Percentiles rank a stretch among this genome's conserved stretches.
phyloP scores from a whole-genome alignment of 2,888 invertebrate species.

The Tolmerus cingulatus region DNA sequence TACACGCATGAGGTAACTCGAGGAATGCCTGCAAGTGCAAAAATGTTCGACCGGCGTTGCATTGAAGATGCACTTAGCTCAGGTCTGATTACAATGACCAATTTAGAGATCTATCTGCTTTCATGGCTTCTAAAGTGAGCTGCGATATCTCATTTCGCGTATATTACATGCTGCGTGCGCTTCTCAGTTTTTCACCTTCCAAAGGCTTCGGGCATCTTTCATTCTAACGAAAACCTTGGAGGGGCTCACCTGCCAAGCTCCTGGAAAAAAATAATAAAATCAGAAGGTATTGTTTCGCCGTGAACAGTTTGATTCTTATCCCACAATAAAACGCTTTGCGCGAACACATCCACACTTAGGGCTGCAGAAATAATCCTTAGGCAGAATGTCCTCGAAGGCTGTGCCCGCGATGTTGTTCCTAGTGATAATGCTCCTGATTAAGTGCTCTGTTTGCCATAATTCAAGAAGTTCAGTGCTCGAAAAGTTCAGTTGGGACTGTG shows the following conservation, averaged over 20 bases:
- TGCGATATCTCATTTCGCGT: constrained; percentile 16
- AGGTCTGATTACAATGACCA: constrained; percentile 51
- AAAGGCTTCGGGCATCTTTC: constrained; percentile 31
- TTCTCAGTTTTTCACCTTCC: neutral
- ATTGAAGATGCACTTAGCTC: constrained; percentile 36
- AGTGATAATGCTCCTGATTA: neutral
- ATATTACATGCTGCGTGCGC: constrained; percentile 9
- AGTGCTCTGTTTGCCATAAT: neutral
- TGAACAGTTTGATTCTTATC: constrained; percentile 61
- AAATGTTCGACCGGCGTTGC: neutral
- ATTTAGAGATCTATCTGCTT: constrained; percentile 51
- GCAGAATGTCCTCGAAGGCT: constrained; percentile 1
- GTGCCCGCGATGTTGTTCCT: neutral
- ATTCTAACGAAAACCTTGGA: constrained; percentile 43
- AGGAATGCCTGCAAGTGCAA: constrained; percentile 24
- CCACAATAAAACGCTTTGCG: constrained; percentile 43
- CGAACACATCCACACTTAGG: neutral
- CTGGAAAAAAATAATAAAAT: constrained; percentile 60
- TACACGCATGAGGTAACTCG: neutral
- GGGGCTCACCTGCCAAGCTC: constrained; percentile 16
- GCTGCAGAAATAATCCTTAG: neutral
- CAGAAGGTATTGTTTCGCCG: constrained; percentile 58
- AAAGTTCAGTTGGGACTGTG: constrained; percentile 65
- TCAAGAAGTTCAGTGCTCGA: constrained; percentile 51
- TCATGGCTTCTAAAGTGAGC: constrained; percentile 51